Evolutionary conservation across 2,797 vertebrate species (phyloP).

Genomic region (Aeoliscus strigatus): DNA sequence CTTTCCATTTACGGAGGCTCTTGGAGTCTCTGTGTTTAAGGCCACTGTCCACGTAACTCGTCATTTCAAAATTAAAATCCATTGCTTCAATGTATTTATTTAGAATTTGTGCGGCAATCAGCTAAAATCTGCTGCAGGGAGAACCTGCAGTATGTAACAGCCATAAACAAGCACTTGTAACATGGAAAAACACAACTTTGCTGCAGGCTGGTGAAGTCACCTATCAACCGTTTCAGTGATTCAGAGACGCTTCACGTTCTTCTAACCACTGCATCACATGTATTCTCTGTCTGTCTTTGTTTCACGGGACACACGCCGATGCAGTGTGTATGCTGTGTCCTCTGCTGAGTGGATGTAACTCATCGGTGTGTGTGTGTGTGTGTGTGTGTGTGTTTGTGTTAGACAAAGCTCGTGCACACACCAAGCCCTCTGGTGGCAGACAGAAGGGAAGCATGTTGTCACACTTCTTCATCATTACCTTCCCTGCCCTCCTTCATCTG

Average conservation of each 20-base stretch:
- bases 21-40: too few species aligned
- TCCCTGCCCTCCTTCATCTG: conserved; percentile 45
- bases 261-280: conserved; percentile 12
- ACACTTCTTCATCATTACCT: conserved; percentile 57
- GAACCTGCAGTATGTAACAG: not conserved
- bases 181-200: conserved; percentile 3
- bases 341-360: not conserved
- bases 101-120: too few species aligned
- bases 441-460: conserved; percentile 45
- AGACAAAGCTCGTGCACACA: conserved; percentile 12
- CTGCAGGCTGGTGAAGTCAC: conserved; percentile 7
- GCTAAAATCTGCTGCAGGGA: not conserved
- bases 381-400: conserved; percentile 3
- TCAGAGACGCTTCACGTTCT: conserved; percentile 7
- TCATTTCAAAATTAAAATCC: too few species aligned
- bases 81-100: too few species aligned
- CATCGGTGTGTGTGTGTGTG: conserved; percentile 3
- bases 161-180: conserved; percentile 3
- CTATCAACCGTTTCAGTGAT: conserved; percentile 7
- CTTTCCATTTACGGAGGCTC: too few species aligned
- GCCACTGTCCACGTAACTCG: too few species aligned
- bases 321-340: conserved; percentile 29
- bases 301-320: conserved; percentile 20
- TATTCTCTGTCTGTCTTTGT: conserved; percentile 10
- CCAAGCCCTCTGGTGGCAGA: conserved; percentile 36